Evolutionary conservation across 2,113 vertebrate species (phyloP), one percentile per base, ranked within the genome.

Genomic region (Echinops telfairi): DNA sequence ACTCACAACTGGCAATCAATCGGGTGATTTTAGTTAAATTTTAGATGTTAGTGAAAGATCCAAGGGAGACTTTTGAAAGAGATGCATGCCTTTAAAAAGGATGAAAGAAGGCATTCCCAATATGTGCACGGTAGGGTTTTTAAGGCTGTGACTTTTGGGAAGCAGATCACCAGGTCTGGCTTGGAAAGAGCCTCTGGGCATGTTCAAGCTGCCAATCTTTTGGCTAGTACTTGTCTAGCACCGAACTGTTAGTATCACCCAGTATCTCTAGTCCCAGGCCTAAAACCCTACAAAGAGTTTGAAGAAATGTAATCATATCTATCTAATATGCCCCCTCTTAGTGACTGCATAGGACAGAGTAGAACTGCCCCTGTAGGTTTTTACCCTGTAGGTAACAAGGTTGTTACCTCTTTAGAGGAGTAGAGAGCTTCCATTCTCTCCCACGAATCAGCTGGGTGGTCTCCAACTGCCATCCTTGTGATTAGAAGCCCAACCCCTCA

Each of bases 1-100:
- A 85, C 60, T 95, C 64, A 82, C 23, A 91, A 43, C 38, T 89
- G 36, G 31, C 16, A 94, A 60, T 93, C 92, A 92, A 73, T 71
- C 7, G 60, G 77, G 23, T 76, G 95, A 81, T 22, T 60, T 91
- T 5, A 47, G 43, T 47, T 10, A 47, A 47, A 5, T 47, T 47
- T 8, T 53, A 53, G 47, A 53, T 53, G 47, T 80, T 87, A 57
- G 40, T 83, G 75, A 89, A 83, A 76, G 47, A 17, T n/a, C 95
- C 88, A 85, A 90, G 29, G 15, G 71, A 71, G 57, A 80, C 40
- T 77, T 92, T 89, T 83, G 15, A 83, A 84, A 93, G 53, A 76
- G 71, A 86, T 5, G 31, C 64, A n/a, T 90, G 43, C 20, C 60
- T 81, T 95, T 96, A 57, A 88, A 94, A 92, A 38, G 25, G 75